Evolutionary conservation across 2,888 invertebrate species (phyloP).

Genomic region (Dusona sp.): DNA sequence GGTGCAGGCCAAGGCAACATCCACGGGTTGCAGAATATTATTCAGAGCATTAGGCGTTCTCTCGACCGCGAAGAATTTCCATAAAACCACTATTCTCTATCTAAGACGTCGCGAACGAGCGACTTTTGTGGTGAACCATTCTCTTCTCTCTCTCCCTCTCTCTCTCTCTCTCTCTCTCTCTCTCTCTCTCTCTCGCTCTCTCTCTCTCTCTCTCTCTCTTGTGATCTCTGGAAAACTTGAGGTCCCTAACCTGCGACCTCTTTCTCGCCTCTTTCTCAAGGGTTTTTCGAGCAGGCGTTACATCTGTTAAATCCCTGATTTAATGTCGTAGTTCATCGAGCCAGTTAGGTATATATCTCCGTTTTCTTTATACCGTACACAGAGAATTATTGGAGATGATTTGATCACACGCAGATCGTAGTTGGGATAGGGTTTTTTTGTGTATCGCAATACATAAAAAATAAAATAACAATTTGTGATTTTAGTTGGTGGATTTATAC

Average conservation of each 20-base stretch:
- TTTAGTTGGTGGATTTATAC: no score
- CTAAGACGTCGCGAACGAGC: constrained; percentile 74
- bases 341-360: neutral
- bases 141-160: constrained; percentile 14
- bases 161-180: neutral
- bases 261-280: constrained; percentile 43
- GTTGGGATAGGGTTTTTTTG: neutral
- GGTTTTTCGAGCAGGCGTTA: constrained; percentile 64
- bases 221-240: constrained; percentile 25
- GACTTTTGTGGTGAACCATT: constrained; percentile 44
- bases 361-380: constrained; percentile 11
- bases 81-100: constrained; percentile 82
- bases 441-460: no score
- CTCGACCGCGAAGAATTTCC: constrained; percentile 81
- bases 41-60: constrained; percentile 82
- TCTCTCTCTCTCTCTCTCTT: constrained; percentile 7
- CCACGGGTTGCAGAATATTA: constrained; percentile 80
- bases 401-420: neutral
- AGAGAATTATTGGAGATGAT: constrained; percentile 45
- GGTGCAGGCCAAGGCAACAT: constrained; percentile 70
- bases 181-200: no score
- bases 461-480: no score
- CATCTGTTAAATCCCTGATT: constrained; percentile 73
- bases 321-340: constrained; percentile 66
- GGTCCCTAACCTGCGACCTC: constrained; percentile 50